Conservation (phyloP, 2,888 invertebrate species). For the Cheilosia impressa region DNA sequence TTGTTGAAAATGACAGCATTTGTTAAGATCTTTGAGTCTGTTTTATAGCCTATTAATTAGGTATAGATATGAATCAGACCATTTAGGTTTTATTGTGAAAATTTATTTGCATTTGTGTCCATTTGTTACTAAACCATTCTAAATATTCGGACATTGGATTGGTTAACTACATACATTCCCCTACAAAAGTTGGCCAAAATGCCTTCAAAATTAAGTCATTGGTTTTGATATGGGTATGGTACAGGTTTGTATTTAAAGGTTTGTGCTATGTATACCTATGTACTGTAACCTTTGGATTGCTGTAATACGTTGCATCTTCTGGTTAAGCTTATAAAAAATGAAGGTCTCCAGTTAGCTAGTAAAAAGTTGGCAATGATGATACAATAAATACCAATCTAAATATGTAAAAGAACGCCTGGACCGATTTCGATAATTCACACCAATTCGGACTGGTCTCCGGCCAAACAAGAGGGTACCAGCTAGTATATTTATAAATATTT, state of each 20-base stretch:
- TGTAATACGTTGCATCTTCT: not conserved
- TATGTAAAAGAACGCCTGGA: too few relatives aligned
- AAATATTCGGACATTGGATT: slow-evolving; percentile 20
- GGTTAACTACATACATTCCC: slow-evolving; percentile 14
- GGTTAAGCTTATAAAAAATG: not conserved
- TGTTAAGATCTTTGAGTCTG: slow-evolving; percentile 41
- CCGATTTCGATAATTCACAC: too few relatives aligned
- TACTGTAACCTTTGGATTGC: not conserved
- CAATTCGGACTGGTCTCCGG: too few relatives aligned
- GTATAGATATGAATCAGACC: slow-evolving; percentile 39
- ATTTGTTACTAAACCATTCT: slow-evolving; percentile 28
- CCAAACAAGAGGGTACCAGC: too few relatives aligned
- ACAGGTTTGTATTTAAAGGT: not conserved
- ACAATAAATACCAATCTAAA: too few relatives aligned
- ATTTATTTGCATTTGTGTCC: slow-evolving; percentile 48
- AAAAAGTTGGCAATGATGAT: too few relatives aligned
- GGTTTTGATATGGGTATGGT: not conserved
- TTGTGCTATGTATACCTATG: not conserved
- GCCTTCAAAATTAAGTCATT: slow-evolving; percentile 4
- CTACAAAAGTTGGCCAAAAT: not conserved
- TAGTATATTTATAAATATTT: too few relatives aligned
- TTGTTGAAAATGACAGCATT: slow-evolving; percentile 44
- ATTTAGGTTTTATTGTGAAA: slow-evolving; percentile 45
- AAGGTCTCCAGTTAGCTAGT: too few relatives aligned
- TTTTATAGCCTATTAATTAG: slow-evolving; percentile 60